Evolutionary conservation across 1,140 invertebrate genomes (phyloP).

Genomic region (Drosophila nikananu): DNA sequence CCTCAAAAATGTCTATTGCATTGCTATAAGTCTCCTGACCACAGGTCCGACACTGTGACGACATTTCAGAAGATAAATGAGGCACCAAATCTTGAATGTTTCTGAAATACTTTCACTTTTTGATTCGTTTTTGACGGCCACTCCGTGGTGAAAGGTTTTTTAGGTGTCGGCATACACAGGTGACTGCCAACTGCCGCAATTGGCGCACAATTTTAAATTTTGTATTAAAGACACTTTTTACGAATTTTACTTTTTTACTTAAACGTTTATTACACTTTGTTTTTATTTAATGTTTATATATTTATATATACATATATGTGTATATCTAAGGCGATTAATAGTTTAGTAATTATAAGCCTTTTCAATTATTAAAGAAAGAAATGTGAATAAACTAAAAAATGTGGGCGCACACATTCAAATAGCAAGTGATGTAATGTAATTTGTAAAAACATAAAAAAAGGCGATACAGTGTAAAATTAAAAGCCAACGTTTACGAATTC

Average conservation of each 20-base stretch:
- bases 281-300: too few relatives aligned
- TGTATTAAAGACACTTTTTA: neutral
- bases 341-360: too few relatives aligned
- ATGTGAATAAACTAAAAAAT: too few relatives aligned
- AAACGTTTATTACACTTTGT: too few relatives aligned
- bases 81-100: neutral
- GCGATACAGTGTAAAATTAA: neutral
- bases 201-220: neutral
- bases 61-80: constrained; percentile 15
- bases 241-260: too few relatives aligned
- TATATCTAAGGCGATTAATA: too few relatives aligned
- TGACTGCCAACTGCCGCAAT: constrained; percentile 1
- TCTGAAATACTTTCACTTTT: constrained; percentile 3
- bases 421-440: neutral
- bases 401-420: too few relatives aligned
- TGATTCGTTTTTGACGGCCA: constrained; percentile 1
- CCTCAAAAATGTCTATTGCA: constrained; percentile 20
- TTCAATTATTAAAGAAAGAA: too few relatives aligned
- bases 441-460: neutral
- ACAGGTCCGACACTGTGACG: constrained; percentile 37
- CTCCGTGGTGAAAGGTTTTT: neutral
- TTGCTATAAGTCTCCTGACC: constrained; percentile 4
- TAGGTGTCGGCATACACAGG: neutral
- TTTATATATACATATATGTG: too few relatives aligned
- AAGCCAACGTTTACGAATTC: neutral